Conservation (phyloP, 1,140 invertebrate genomes). For the Tribolium madens region DNA sequence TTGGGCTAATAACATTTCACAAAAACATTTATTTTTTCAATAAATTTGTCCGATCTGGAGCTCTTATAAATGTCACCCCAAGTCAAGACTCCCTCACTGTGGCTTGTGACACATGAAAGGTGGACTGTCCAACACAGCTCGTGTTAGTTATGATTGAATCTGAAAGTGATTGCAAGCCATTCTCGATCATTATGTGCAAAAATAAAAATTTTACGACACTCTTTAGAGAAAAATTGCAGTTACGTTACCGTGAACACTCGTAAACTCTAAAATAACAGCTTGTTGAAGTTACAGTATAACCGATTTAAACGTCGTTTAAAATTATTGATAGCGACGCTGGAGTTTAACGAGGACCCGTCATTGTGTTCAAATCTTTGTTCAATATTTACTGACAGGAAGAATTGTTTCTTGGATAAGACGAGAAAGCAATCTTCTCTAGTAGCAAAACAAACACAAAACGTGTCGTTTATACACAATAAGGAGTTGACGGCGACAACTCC, state of each 20-base stretch:
- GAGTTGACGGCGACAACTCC: neutral
- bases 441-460: conserved; percentile 13
- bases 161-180: neutral
- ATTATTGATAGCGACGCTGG: neutral
- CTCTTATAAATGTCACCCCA: neutral
- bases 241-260: neutral
- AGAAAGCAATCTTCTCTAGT: conserved; percentile 31
- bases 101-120: neutral
- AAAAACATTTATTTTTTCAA: too few species aligned
- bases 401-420: conserved; percentile 31
- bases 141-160: neutral
- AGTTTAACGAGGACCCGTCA: neutral
- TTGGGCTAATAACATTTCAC: conserved; percentile 26
- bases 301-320: neutral
- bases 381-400: conserved; percentile 17
- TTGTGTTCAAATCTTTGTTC: neutral
- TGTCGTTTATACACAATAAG: neutral
- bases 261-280: neutral
- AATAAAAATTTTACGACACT: neutral
- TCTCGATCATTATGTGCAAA: neutral
- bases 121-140: neutral
- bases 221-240: neutral
- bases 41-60: neutral
- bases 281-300: neutral
- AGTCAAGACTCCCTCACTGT: neutral